Base-by-base conservation (phyloP, 2,888 invertebrate species). In the Bibio marci region DNA sequence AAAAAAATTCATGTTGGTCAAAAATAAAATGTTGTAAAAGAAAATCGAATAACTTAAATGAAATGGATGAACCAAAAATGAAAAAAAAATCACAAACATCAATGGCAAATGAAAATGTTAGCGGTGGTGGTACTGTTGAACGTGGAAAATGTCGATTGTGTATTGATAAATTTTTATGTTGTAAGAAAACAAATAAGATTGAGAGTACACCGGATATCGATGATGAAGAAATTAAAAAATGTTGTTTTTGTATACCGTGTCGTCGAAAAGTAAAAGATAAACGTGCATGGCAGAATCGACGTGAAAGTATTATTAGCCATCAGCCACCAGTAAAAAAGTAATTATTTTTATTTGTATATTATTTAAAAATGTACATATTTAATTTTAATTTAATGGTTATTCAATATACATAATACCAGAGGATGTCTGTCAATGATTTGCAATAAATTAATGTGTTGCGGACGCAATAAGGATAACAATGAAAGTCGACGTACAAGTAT, bases 401-500 rank as follows among this genome's bases (percentile, higher is more conserved):
- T 41, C 14, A 6, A 13, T 30, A 14, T 32, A n/a, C n/a, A n/a
- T n/a, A n/a, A n/a, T 40, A 40, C 38, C 39, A 59, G 54, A 40
- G 53, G 58, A 17, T 62, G 61, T 42, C 63, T 60, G 43, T 53
- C 50, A 38, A 52, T 55, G 30, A 52, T 58, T 41, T 56, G 55
- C 44, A 48, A 52, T 6, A 53, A 52, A 45, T 30, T 62, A 15
- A 26, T 41, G 14, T 43, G 41, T 36, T 45, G 54, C 22, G 69
- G 70, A 45, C 64, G 70, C 3, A 64, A 62, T 1, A 52, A 56
- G 11, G 65, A 66, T 41, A 66, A 64, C 40, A 58, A 64, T 1
- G 65, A 67, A n/a, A 70, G 71, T 47, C 60, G 78, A 10, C 63
- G 76, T 32, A 68, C 71, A 41, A 78, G 78, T 46, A 61, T 75